Evolutionary conservation across 2,797 vertebrate genomes (phyloP).

Genomic region (Valencia hispanica): DNA sequence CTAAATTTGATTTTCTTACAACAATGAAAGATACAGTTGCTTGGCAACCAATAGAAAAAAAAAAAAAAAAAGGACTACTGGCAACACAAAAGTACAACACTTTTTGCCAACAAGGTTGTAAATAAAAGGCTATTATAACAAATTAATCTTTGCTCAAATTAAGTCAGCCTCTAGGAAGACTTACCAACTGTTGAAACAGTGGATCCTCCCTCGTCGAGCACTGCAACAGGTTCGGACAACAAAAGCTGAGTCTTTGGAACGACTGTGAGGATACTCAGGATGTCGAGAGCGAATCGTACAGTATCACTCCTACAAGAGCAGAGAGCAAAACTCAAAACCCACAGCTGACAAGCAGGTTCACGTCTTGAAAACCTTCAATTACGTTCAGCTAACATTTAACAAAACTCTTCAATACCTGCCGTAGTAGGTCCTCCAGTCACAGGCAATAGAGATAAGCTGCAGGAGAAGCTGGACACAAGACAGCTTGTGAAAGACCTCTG

Average conservation of each 20-base stretch:
- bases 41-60: background rate
- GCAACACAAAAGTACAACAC: constrained; percentile 1
- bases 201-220: constrained; percentile 93
- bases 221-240: constrained; percentile 92
- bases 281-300: constrained; percentile 96
- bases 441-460: constrained; percentile 97
- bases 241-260: constrained; percentile 97
- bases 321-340: constrained; percentile 7
- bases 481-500: constrained; percentile 96
- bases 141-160: background rate
- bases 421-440: constrained; percentile 99
- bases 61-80: background rate
- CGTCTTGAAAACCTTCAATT: background rate
- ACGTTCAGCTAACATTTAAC: background rate
- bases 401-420: constrained; percentile 85
- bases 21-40: background rate
- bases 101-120: background rate
- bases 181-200: constrained; percentile 95
- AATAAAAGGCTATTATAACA: background rate
- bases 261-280: constrained; percentile 95
- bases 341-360: background rate
- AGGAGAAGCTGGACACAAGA: constrained; percentile 97
- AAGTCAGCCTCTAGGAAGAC: constrained; percentile 40
- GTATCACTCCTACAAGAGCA: constrained; percentile 89
- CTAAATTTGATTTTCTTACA: background rate